Evolutionary conservation across 2,888 invertebrate species (phyloP), one percentile per base, ranked within the genome.

Genomic region (Campaea margaritaria): DNA sequence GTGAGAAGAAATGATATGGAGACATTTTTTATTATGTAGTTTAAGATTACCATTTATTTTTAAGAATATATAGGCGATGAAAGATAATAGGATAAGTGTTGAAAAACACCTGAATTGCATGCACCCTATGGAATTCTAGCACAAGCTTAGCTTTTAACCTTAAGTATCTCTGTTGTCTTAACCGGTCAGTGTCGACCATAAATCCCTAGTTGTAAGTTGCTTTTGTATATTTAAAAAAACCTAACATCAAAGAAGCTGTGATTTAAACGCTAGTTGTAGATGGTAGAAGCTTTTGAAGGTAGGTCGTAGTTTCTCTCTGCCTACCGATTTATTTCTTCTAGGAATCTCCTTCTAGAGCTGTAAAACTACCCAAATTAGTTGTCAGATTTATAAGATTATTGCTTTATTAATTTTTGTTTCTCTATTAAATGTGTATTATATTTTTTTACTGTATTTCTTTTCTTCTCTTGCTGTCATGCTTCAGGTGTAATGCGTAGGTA

Each of bases 241-340:
- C 64, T 69, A 68, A 74, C 68, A 74, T 81, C 81, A 81, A 82
- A 82, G 77, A 78, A 73, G 74, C 81, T 84, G 83, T 83, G 82
- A 82, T 82, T 65, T 73, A 71, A 62, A 64, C 39, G 53, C 52
- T 69, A 71, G 56, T 60, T 58, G 43, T 54, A 55, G 52, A 43
- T 28, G 34, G 58, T 52, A 58, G 43, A 58, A 15, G 38, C 48
- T 43, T 43, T 47, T 11, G n/a, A 31, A 31, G 15, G 51, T 45
- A 13, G 15, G 42, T 44, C 21, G 7, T 58, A 16, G 38, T 53
- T 58, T 48, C 10, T 27, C n/a, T 36, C n/a, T 27, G 21, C 38
- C 41, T 41, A 28, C 41, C 49, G 12, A 11, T 49, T 39, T 38
- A n/a, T 44, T 48, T 49, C 13, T 44, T 45, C 27, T 54, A 43